Evolutionary conservation across 2,113 vertebrate species (phyloP).

Genomic region (Channa maculata): DNA sequence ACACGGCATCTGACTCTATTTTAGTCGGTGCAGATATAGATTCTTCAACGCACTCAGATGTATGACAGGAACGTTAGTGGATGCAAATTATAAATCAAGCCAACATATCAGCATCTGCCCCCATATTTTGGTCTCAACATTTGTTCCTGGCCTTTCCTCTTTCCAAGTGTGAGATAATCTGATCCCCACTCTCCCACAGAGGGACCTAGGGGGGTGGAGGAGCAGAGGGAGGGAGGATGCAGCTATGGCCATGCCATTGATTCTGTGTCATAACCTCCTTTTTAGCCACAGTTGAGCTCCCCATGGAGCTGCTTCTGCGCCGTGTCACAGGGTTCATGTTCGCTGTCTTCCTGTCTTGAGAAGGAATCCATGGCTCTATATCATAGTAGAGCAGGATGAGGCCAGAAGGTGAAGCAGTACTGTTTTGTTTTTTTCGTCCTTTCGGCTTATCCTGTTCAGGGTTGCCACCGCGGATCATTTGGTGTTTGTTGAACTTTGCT

Average conservation of each 20-base stretch:
- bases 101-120: conserved; percentile 41
- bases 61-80: conserved; percentile 34
- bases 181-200: conserved; percentile 62
- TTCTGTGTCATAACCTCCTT: conserved; percentile 70
- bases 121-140: conserved; percentile 40
- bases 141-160: conserved; percentile 46
- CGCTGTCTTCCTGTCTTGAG: conserved; percentile 49
- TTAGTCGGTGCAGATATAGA: conserved; percentile 3
- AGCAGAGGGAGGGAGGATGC: neutral
- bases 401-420: neutral
- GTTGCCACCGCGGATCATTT: neutral
- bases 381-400: neutral
- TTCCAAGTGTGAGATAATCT: conserved; percentile 62
- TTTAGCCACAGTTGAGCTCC: conserved; percentile 67
- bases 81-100: conserved; percentile 49
- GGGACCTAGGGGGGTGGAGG: neutral
- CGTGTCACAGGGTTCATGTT: conserved; percentile 68
- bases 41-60: neutral
- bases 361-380: neutral
- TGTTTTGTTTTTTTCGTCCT: too few relatives aligned
- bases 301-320: conserved; percentile 32
- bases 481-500: neutral
- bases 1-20: conserved; percentile 30
- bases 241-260: conserved; percentile 42
- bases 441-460: too few relatives aligned